phyloP scores from a whole-genome alignment of 2,113 vertebrate species.

The Sturnira hondurensis region DNA sequence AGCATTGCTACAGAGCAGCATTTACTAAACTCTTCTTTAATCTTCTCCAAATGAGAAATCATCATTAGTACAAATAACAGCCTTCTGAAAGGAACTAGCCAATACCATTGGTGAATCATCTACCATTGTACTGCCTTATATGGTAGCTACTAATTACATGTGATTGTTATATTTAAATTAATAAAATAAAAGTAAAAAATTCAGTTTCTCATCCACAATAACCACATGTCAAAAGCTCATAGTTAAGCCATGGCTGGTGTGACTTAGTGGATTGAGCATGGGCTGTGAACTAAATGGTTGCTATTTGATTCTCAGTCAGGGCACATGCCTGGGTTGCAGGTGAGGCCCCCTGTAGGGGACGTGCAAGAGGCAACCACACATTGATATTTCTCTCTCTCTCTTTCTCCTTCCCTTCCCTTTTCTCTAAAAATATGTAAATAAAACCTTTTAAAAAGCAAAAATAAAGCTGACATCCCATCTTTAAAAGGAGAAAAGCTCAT shows the following conservation, averaged over 20 bases:
- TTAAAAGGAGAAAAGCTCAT: not conserved
- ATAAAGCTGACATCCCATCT: too few relatives aligned
- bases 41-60: not conserved
- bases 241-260: too few relatives aligned
- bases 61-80: not conserved
- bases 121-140: not conserved
- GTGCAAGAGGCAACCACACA: too few relatives aligned
- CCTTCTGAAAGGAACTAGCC: not conserved
- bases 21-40: constrained; percentile 17
- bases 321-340: too few relatives aligned
- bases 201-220: not conserved
- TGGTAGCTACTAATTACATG: not conserved
- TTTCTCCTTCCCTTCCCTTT: too few relatives aligned
- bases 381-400: too few relatives aligned
- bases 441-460: too few relatives aligned
- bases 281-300: too few relatives aligned
- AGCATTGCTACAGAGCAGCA: not conserved
- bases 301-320: too few relatives aligned
- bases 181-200: constrained; percentile 7
- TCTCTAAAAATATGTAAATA: too few relatives aligned
- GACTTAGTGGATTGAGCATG: too few relatives aligned
- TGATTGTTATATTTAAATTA: constrained; percentile 7
- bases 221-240: not conserved
- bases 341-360: too few relatives aligned
- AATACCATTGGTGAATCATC: not conserved